Percentiles rank a stretch among this genome's conserved stretches.
Conservation (phyloP, 2,888 invertebrate genomes). For the Malthinus seriepunctatus region DNA sequence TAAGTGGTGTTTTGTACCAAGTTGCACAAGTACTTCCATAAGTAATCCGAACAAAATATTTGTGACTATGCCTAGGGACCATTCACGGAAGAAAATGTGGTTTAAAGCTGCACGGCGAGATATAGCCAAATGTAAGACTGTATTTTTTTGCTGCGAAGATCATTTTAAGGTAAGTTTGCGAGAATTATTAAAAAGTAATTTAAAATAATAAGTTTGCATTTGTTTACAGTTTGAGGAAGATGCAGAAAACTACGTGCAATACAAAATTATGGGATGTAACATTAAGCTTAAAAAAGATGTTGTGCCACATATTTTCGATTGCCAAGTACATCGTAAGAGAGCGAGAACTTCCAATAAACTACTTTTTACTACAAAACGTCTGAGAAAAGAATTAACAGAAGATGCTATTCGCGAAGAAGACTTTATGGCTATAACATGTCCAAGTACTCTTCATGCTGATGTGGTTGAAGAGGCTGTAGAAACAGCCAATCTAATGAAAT, state of each 20-base stretch:
- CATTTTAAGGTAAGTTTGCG: slow-evolving; percentile 11
- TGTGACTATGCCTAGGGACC: slow-evolving; percentile 1
- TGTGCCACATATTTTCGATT: slow-evolving; percentile 34
- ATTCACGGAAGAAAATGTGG: neutral
- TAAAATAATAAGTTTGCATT: neutral
- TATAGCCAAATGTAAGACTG: neutral
- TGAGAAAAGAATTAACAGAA: too few species aligned
- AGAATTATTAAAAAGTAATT: neutral
- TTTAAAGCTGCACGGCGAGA: neutral
- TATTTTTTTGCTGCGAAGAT: slow-evolving; percentile 12
- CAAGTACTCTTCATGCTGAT: too few species aligned
- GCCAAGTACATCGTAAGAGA: slow-evolving; percentile 29
- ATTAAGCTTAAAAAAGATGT: slow-evolving; percentile 26
- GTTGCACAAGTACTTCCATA: neutral
- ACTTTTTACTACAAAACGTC: too few species aligned
- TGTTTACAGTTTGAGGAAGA: slow-evolving; percentile 25
- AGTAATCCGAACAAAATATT: slow-evolving; percentile 8
- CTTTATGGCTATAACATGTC: too few species aligned
- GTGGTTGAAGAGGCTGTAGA: neutral
- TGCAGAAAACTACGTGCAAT: slow-evolving; percentile 31
- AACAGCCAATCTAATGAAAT: slow-evolving; percentile 7
- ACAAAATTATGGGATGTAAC: slow-evolving; percentile 27
- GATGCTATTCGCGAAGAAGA: too few species aligned
- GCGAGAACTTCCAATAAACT: too few species aligned
- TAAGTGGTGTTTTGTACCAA: slow-evolving; percentile 12